Evolutionary conservation across 92 coral and sea anemone genomes (phyloP).

Genomic region (Phymanthus crucifer): DNA sequence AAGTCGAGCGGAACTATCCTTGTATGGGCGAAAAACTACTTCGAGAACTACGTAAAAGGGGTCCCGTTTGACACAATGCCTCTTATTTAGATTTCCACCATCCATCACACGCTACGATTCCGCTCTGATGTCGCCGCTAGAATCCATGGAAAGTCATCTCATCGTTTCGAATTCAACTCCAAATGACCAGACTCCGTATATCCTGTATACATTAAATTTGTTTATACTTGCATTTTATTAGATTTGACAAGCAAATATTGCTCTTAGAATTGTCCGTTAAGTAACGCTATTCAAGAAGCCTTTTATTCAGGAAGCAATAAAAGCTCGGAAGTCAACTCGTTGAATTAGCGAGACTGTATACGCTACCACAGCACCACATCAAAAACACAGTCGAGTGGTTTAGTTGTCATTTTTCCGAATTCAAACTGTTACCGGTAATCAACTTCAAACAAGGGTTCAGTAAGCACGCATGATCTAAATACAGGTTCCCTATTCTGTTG

Average conservation of each 20-base stretch:
- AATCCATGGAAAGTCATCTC: slow-evolving; percentile 6
- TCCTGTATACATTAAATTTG: slow-evolving; percentile 45
- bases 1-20: slow-evolving; percentile 54
- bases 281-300: slow-evolving; percentile 45
- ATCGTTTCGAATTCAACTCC: slow-evolving; percentile 2
- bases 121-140: slow-evolving; percentile 28
- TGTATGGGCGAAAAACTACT: slow-evolving; percentile 46
- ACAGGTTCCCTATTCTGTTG: slow-evolving; percentile 4
- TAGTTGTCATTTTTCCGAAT: slow-evolving; percentile 28
- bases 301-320: slow-evolving; percentile 46
- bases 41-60: slow-evolving; percentile 63
- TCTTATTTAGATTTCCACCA: slow-evolving; percentile 9
- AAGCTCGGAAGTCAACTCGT: slow-evolving; percentile 40
- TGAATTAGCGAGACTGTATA: slow-evolving; percentile 16
- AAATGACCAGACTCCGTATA: slow-evolving; percentile 24
- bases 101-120: slow-evolving; percentile 30
- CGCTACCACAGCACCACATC: slow-evolving; percentile 17
- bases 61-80: slow-evolving; percentile 49
- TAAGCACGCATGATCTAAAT: slow-evolving; percentile 6
- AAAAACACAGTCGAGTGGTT: slow-evolving; percentile 12
- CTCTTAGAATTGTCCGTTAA: slow-evolving; percentile 43
- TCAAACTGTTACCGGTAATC: slow-evolving; percentile 35
- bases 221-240: slow-evolving; percentile 45
- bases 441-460: slow-evolving; percentile 26
- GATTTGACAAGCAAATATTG: slow-evolving; percentile 52